These are phyloP conservation scores for Brachionus asplanchnoidis DNA, from an alignment of 1,140 invertebrate genomes.

Conservation along the genomic window DNA sequence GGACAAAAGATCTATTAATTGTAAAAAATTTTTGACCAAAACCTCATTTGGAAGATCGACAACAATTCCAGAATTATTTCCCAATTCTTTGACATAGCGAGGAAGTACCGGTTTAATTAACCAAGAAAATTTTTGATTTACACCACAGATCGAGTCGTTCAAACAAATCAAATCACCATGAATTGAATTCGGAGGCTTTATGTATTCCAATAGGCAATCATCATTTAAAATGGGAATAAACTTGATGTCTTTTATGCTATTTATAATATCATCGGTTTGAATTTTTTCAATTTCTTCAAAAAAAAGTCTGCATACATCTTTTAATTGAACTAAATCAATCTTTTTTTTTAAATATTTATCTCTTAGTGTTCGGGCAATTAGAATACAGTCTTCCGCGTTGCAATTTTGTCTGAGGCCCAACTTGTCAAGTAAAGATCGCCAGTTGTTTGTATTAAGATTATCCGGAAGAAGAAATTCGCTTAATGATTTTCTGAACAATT, in stretches of 20 bases:
- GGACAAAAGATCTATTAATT: not conserved
- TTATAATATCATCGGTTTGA: not conserved
- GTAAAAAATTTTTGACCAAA: not conserved
- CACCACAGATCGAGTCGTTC: not conserved
- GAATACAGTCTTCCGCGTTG: not conserved
- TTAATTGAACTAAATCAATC: not conserved
- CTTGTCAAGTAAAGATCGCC: not conserved
- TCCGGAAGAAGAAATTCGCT: not conserved
- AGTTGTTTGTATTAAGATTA: not conserved
- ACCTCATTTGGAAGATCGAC: not conserved
- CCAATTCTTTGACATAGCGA: not conserved
- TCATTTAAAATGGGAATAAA: not conserved
- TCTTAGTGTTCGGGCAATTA: not conserved
- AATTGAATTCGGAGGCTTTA: not conserved
- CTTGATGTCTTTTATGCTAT: not conserved
- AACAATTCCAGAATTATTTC: not conserved
- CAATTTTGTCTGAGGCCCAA: not conserved
- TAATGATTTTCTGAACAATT: not conserved
- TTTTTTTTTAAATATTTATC: not conserved
- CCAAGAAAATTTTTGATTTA: not conserved
- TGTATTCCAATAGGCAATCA: not conserved
- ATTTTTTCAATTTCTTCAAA: not conserved
- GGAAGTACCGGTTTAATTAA: not conserved
- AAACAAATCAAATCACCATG: conserved; percentile 21
- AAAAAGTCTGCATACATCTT: not conserved